Evolutionary conservation across 2,888 invertebrate genomes (phyloP), one percentile per base, ranked within the genome.

Genomic region (Glyphotaelius pellucidus): DNA sequence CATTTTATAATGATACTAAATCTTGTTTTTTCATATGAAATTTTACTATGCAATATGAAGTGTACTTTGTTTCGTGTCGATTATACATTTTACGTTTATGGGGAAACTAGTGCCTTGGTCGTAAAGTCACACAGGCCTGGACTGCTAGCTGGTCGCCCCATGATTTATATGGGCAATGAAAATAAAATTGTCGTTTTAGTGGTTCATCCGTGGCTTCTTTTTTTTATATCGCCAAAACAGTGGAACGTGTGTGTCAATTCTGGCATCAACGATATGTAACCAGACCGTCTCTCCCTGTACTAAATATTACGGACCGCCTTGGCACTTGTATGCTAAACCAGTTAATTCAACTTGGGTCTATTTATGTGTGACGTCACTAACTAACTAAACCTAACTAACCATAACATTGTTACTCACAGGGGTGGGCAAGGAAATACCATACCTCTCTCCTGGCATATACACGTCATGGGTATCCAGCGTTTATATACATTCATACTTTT

Each of bases 141-240:
- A 42, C 86, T 32, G 42, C 25, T 90, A 86, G 85, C 31, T 90
- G 91, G 85, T 80, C 92, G 47, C 91, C 31, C 52, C 87, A 90
- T 92, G 93, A 93, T 93, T 93, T 93, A 93, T 92, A 89, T 47
- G 25, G 47, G 90, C 89, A 92, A 91, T 92, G 91, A 92, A 92
- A 91, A 92, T 90, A 91, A 91, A 90, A 91, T 86, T 90, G 90
- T 92, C 89, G 80, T 89, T 92, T 91, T 90, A 90, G 92, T 91
- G 92, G 89, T 90, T 85, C 90, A 90, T 92, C 88, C 90, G 79
- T 91, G 52, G 89, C 80, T 81, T 31, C 84, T 84, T 83, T 19
- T n/a, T 91, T 92, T 90, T 89, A 90, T 84, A 81, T 79, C 89
- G 85, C 67, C 81, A 83, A 88, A 88, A 88, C 84, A 14, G 83